phyloP scores from a whole-genome alignment of 2,797 vertebrate species.

The Pipistrellus pygmaeus region DNA sequence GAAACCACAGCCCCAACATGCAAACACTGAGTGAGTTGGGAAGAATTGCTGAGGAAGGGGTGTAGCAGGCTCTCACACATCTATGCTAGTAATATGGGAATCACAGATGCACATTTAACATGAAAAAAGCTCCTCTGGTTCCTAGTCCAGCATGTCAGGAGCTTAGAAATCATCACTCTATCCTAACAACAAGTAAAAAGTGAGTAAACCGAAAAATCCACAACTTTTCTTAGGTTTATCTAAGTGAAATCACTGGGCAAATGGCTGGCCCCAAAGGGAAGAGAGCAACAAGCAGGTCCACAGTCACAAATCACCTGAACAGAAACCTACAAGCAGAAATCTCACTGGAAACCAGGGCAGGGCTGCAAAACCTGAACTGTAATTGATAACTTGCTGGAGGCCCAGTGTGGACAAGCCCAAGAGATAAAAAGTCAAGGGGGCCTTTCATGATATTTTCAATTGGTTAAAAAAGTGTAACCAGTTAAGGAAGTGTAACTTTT shows the following conservation, averaged over 20 bases:
- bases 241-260: background rate
- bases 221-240: background rate
- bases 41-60: background rate
- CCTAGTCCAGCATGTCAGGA: background rate
- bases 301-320: background rate
- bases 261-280: background rate
- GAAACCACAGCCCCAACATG: background rate
- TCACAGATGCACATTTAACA: background rate
- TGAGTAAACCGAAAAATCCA: background rate
- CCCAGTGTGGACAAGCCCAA: background rate
- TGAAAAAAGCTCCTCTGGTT: background rate
- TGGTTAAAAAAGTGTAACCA: background rate
- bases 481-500: background rate
- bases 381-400: background rate
- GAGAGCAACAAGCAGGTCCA: background rate
- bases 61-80: rapidly evolving
- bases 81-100: background rate
- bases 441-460: background rate
- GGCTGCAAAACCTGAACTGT: background rate
- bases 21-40: background rate
- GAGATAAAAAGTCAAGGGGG: background rate
- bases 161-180: background rate
- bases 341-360: background rate
- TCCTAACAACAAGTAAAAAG: background rate
- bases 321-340: background rate